Conservation (phyloP, 2,113 vertebrate species). For the Entelurus aequoreus region DNA sequence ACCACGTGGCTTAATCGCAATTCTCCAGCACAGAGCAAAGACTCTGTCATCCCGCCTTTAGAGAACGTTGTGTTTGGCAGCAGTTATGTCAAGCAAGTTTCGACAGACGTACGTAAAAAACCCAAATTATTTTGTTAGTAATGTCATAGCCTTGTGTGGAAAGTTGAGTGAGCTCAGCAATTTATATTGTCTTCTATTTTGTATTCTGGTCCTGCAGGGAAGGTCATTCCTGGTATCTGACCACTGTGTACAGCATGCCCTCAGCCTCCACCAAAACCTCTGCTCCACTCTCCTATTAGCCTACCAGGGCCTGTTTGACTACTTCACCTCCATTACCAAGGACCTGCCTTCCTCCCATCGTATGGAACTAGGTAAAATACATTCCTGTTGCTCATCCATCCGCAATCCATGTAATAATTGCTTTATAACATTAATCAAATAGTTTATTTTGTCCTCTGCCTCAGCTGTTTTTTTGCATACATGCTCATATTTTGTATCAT, state of each 20-base stretch:
- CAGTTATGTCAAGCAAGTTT: constrained; percentile 90
- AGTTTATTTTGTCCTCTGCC: neutral
- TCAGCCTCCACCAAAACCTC: constrained; percentile 86
- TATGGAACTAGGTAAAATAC: constrained; percentile 85
- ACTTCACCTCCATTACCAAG: constrained; percentile 84
- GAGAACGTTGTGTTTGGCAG: constrained; percentile 94
- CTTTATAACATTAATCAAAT: neutral
- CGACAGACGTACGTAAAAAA: constrained; percentile 84
- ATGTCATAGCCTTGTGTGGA: neutral
- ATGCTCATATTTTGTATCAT: neutral
- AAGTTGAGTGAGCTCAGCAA: neutral
- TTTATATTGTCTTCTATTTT: constrained; percentile 4
- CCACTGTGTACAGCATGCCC: constrained; percentile 89
- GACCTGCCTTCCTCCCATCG: constrained; percentile 87
- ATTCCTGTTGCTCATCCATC: neutral
- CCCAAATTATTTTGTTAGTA: neutral
- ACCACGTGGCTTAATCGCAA: constrained; percentile 95
- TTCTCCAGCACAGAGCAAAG: constrained; percentile 89
- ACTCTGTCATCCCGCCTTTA: constrained; percentile 87
- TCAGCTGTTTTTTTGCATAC: constrained; percentile 6
- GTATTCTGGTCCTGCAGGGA: constrained; percentile 70
- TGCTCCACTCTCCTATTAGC: constrained; percentile 87
- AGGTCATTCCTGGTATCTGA: constrained; percentile 88
- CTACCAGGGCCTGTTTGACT: constrained; percentile 92
- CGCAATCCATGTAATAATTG: neutral